Evolutionary conservation across 2,797 vertebrate genomes (phyloP).

Genomic region (Morelia viridis): DNA sequence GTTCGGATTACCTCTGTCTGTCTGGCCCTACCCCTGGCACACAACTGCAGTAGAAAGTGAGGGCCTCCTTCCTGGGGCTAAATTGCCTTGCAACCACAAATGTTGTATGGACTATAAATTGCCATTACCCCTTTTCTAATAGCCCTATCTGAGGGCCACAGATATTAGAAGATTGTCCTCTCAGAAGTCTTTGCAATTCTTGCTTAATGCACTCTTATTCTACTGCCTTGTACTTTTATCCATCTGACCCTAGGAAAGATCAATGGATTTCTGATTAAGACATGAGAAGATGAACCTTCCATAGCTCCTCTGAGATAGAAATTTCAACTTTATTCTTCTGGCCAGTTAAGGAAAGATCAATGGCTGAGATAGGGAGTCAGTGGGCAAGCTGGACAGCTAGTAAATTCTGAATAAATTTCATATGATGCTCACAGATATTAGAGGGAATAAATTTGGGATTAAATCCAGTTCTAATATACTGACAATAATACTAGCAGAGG

Average conservation of each 20-base stretch:
- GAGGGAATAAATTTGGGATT: too few species aligned
- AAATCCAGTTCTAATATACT: not conserved
- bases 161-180: not conserved
- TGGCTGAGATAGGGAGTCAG: not conserved
- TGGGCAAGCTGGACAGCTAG: not conserved
- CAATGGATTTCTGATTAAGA: not conserved
- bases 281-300: not conserved
- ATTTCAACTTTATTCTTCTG: too few species aligned
- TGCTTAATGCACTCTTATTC: not conserved
- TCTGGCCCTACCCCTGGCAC: not conserved
- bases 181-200: not conserved
- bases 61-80: not conserved
- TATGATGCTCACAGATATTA: not conserved
- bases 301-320: not conserved
- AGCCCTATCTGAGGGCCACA: not conserved
- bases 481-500: not conserved
- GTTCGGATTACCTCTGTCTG: not conserved
- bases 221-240: not conserved
- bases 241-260: not conserved
- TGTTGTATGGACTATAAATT: not conserved
- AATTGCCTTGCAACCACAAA: not conserved
- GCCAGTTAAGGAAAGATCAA: too few species aligned
- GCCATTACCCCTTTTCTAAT: not conserved
- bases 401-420: not conserved
- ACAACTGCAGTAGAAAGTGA: not conserved